These are phyloP conservation scores for Rhinichthys osculus DNA, from an alignment of 2,797 vertebrate species.

Conservation along the genomic window DNA sequence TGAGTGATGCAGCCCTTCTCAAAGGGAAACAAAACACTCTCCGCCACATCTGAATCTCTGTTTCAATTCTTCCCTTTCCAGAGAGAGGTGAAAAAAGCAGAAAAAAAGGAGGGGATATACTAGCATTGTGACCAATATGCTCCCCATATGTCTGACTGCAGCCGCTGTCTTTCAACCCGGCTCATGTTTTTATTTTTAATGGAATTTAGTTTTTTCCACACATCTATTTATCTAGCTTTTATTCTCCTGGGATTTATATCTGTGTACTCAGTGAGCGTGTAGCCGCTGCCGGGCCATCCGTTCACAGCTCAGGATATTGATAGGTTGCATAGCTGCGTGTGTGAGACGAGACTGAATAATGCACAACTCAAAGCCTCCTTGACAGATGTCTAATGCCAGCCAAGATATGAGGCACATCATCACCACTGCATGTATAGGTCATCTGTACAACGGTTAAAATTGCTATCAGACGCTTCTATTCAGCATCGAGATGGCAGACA, in stretches of 20 bases:
- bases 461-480: constrained; percentile 44
- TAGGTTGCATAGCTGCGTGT: neutral
- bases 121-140: constrained; percentile 73
- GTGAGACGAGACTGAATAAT: constrained; percentile 45
- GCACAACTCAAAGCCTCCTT: constrained; percentile 29
- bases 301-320: constrained; percentile 67
- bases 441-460: constrained; percentile 36
- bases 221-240: constrained; percentile 63
- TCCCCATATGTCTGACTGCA: constrained; percentile 74
- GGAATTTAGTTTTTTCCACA: constrained; percentile 62
- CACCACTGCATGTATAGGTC: constrained; percentile 21
- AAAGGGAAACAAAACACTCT: constrained; percentile 74
- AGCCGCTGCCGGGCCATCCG: constrained; percentile 62
- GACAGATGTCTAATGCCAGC: constrained; percentile 35
- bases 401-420: constrained; percentile 46
- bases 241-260: constrained; percentile 44
- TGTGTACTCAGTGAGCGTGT: constrained; percentile 46
- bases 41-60: constrained; percentile 75
- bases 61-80: constrained; percentile 65
- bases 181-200: constrained; percentile 66
- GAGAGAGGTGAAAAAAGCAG: constrained; percentile 35
- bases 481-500: neutral
- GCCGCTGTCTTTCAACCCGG: constrained; percentile 63
- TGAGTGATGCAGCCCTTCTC: constrained; percentile 62
- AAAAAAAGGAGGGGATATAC: constrained; percentile 54